Percentiles rank a stretch among this genome's conserved stretches.
These are phyloP conservation scores for Carollia perspicillata DNA, from an alignment of 2,113 vertebrate species.

Conservation along the genomic window DNA sequence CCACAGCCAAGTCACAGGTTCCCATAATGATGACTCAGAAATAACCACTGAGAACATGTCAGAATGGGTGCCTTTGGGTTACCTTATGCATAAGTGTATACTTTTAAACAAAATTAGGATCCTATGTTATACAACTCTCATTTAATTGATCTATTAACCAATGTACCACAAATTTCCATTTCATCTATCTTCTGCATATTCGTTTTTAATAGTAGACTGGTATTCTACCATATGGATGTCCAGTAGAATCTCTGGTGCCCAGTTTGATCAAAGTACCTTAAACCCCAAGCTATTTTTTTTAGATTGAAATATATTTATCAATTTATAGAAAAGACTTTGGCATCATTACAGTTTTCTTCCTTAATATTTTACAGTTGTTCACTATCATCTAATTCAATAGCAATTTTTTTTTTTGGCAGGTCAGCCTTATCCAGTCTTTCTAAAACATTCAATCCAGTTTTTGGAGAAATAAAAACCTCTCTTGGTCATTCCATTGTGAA, in stretches of 20 bases:
- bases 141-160: background rate
- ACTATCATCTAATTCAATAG: background rate
- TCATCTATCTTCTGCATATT: background rate
- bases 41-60: background rate
- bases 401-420: background rate
- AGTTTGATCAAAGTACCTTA: background rate
- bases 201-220: background rate
- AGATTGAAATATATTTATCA: background rate
- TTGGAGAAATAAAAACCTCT: constrained; percentile 1
- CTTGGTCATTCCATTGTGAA: background rate
- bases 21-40: background rate
- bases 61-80: background rate
- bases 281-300: background rate
- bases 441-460: constrained; percentile 16
- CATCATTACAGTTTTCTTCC: background rate
- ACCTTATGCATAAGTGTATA: background rate
- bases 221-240: background rate
- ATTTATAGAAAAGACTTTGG: background rate
- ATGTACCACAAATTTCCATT: background rate
- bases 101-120: constrained; percentile 16
- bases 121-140: background rate
- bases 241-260: background rate
- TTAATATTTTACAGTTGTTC: background rate
- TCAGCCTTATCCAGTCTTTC: background rate
- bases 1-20: background rate